Evolutionary conservation across 2,113 vertebrate genomes (phyloP), one percentile per base, ranked within the genome.

Genomic region (Otocyon megalotis): DNA sequence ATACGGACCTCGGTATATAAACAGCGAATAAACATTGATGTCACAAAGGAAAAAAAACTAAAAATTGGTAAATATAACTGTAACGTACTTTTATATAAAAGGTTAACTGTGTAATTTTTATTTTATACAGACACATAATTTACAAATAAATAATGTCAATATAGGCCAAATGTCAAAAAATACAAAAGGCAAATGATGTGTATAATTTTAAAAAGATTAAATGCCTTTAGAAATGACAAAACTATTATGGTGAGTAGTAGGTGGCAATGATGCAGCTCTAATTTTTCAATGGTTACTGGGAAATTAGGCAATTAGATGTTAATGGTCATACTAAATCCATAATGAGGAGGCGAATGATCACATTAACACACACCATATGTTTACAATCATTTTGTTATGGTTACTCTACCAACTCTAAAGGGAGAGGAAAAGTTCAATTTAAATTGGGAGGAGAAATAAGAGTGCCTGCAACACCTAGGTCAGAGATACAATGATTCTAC

Each of bases 241-340:
- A 96, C 97, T 93, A 93, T 92, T 71, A 94, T 79, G 72, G 69
- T n/a, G 28, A 96, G 53, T 82, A 69, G 63, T 35, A 83, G 88
- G 81, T 91, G 37, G 96, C 94, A 94, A 94, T 88, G 90, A 96
- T 96, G 94, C 96, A 48, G 96, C 87, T 96, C 97, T 96, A 97
- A 97, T 98, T 97, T 97, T 97, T 98, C 98, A 98, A 79, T 95
- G 95, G 94, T 97, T 97, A 98, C 96, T 95, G 97, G 97, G 94
- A 98, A 98, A 97, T 97, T 95, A 97, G 93, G 93, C 87, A 95
- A 96, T 97, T 96, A 96, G 96, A 95, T 96, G 96, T 97, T 98
- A 97, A 98, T 94, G 97, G 96, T 97, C 98, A 98, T 17, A 92
- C 96, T 97, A 97, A 96, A 97, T 95, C 94, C 91, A 91, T 98